These are phyloP conservation scores for Geotrypetes seraphini DNA, from an alignment of 2,797 vertebrate genomes.

Conservation along the genomic window DNA sequence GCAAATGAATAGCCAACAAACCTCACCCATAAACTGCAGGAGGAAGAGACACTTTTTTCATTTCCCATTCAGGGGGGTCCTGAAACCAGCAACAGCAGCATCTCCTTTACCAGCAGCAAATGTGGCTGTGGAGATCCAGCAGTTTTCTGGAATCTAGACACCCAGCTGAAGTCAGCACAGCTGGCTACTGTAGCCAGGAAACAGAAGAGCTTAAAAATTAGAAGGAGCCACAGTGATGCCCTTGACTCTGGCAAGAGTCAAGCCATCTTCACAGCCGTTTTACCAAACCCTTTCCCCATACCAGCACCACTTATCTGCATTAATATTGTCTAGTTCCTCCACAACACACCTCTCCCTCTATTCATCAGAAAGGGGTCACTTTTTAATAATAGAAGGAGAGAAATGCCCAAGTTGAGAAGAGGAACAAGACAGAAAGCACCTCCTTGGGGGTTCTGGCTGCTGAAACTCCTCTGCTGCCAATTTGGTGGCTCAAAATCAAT, in stretches of 20 bases:
- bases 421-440: too few species aligned
- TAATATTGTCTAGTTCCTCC: slow-evolving; percentile 87
- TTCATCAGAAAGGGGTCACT: slow-evolving; percentile 51
- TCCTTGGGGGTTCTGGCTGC: slow-evolving; percentile 12
- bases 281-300: slow-evolving; percentile 42
- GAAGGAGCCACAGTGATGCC: slow-evolving; percentile 54
- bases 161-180: too few species aligned
- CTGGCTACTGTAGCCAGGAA: slow-evolving; percentile 39
- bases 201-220: slow-evolving; percentile 49
- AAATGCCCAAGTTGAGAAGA: too few species aligned
- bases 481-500: slow-evolving; percentile 51
- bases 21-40: too few species aligned
- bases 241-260: slow-evolving; percentile 39
- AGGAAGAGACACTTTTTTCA: too few species aligned
- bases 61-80: too few species aligned
- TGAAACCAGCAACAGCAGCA: not conserved
- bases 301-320: slow-evolving; percentile 59
- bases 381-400: slow-evolving; percentile 60
- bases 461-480: slow-evolving; percentile 17
- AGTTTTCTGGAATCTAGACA: not conserved
- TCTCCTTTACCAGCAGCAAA: not conserved
- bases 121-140: not conserved
- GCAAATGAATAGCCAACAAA: too few species aligned
- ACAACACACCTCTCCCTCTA: too few species aligned
- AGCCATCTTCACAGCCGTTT: slow-evolving; percentile 63